Conservation (phyloP, 2,113 vertebrate genomes). For the Pygoscelis adeliae region DNA sequence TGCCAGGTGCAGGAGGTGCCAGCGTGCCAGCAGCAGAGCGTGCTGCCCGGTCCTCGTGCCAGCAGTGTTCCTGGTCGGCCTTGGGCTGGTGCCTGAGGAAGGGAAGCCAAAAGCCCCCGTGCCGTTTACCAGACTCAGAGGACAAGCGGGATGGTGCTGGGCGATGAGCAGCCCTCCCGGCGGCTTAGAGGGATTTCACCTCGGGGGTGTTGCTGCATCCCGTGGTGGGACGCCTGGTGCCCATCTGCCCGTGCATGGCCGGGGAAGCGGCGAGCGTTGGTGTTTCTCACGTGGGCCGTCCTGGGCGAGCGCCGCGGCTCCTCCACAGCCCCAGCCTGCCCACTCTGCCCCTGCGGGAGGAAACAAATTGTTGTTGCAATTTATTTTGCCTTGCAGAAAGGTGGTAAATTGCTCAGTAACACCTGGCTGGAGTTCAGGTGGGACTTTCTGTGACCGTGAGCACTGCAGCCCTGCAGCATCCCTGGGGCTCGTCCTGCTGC, state of each 20-base stretch:
- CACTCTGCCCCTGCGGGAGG: not conserved
- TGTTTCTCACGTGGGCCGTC: not conserved
- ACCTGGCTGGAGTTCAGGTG: not conserved
- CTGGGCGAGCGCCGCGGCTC: not conserved
- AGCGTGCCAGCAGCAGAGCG: not conserved
- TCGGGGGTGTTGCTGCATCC: not conserved
- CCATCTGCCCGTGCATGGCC: accelerated
- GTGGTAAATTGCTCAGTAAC: not conserved
- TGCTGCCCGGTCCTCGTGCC: not conserved
- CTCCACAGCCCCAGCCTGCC: not conserved
- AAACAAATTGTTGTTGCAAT: not conserved
- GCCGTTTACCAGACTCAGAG: not conserved
- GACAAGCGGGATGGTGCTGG: not conserved
- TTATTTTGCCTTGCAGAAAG: not conserved
- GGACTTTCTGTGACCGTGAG: not conserved
- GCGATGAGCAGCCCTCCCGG: not conserved
- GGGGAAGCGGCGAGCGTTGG: not conserved
- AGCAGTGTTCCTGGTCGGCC: not conserved
- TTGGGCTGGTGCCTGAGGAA: not conserved
- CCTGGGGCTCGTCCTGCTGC: not conserved
- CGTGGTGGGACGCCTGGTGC: accelerated
- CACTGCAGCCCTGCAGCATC: not conserved
- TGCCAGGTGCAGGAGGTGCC: not conserved
- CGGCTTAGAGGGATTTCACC: not conserved
- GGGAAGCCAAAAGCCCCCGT: not conserved